Evolutionary conservation across 1,140 invertebrate species (phyloP).

Genomic region (Heliothis subflexa): DNA sequence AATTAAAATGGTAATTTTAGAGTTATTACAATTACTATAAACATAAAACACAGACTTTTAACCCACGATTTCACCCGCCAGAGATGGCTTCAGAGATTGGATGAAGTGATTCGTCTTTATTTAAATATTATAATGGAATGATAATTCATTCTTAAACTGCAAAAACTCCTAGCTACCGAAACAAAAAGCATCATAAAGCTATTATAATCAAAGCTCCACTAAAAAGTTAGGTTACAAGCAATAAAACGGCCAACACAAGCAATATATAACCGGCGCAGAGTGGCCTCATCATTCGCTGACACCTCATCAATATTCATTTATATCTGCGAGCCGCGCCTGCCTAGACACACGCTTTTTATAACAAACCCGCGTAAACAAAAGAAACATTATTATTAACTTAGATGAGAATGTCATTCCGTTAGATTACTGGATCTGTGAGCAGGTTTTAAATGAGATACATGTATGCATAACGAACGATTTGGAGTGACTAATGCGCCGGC

Average conservation of each 20-base stretch:
- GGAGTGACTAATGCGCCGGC: constrained; percentile 18
- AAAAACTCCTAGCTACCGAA: not conserved
- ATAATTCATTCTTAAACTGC: no score
- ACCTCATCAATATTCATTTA: constrained; percentile 22
- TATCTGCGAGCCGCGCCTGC: not conserved
- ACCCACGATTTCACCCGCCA: no score
- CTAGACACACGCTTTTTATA: not conserved
- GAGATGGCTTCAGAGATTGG: no score
- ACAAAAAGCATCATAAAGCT: not conserved
- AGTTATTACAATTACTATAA: no score
- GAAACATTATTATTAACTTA: not conserved
- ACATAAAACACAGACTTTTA: no score
- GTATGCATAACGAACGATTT: constrained; percentile 14
- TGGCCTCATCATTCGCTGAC: constrained; percentile 12
- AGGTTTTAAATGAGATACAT: constrained; percentile 30
- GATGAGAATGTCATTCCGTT: constrained; percentile 19
- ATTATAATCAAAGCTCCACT: constrained; percentile 4
- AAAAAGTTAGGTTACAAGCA: constrained; percentile 6
- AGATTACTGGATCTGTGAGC: not conserved
- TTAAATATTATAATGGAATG: no score
- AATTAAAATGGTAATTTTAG: no score
- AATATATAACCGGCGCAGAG: constrained; percentile 15
- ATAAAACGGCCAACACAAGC: not conserved
- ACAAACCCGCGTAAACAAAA: constrained; percentile 15
- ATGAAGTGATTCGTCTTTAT: no score